phyloP scores from a whole-genome alignment of 2,113 vertebrate genomes.

The Microcebus griseorufus region DNA sequence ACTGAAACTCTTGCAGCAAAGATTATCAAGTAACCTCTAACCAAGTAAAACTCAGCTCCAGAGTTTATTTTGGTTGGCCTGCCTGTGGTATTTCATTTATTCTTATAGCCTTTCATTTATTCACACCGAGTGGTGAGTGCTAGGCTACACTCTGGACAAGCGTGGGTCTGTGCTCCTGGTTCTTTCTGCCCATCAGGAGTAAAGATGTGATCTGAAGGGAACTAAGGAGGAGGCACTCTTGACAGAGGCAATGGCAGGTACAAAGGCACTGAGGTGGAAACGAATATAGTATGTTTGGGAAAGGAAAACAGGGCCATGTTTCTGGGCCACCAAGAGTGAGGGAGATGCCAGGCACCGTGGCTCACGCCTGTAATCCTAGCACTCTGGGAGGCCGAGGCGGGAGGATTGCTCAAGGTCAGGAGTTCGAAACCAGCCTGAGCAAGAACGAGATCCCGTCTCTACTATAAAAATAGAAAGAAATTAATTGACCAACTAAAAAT shows the following conservation, averaged over 20 bases:
- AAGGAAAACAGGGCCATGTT: neutral
- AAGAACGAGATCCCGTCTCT: too few relatives aligned
- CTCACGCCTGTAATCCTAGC: too few relatives aligned
- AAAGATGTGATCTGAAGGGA: neutral
- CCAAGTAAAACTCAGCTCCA: neutral
- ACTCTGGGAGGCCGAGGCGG: too few relatives aligned
- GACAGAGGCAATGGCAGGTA: neutral
- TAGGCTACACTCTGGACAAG: neutral
- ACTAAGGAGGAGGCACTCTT: neutral
- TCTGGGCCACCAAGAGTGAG: neutral
- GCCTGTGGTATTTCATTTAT: neutral
- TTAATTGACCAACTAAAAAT: too few relatives aligned
- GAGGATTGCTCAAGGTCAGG: too few relatives aligned
- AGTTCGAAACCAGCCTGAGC: too few relatives aligned
- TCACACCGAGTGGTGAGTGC: rapidly evolving
- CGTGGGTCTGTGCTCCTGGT: neutral
- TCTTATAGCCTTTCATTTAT: neutral
- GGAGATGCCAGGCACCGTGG: too few relatives aligned
- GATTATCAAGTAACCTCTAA: neutral
- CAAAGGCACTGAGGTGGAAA: neutral
- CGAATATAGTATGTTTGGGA: neutral
- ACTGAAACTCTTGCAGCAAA: neutral
- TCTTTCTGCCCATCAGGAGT: neutral
- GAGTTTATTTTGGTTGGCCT: neutral
- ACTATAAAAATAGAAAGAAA: too few relatives aligned